phyloP scores from a whole-genome alignment of 2,888 invertebrate species.

The Sepiola atlantica region DNA sequence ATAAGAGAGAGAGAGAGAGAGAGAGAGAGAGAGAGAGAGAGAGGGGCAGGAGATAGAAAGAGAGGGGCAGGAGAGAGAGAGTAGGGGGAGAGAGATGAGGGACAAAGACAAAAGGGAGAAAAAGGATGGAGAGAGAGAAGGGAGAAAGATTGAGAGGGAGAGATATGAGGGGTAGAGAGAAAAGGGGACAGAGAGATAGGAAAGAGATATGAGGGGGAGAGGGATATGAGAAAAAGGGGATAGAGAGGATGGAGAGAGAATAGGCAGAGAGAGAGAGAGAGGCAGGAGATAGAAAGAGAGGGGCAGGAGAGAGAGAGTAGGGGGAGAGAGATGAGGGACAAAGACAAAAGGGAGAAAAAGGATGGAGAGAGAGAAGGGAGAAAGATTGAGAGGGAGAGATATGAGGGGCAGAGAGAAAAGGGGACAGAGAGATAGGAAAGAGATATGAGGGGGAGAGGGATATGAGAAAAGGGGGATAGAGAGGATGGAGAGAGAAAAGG shows the following conservation, averaged over 20 bases:
- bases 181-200: background rate
- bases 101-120: background rate
- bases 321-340: too few species aligned
- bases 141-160: background rate
- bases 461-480: background rate
- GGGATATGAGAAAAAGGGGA: too few species aligned
- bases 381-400: background rate
- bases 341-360: too few species aligned
- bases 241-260: too few species aligned
- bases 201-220: background rate
- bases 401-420: background rate
- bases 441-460: background rate
- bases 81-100: too few species aligned
- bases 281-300: background rate
- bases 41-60: too few species aligned
- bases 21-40: background rate
- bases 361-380: too few species aligned
- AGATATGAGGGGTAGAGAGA: background rate
- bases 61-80: too few species aligned
- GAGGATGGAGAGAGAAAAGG: too few species aligned
- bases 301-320: too few species aligned
- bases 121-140: background rate
- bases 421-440: background rate
- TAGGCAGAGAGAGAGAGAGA: background rate
- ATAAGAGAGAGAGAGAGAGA: background rate